A percentile compares a stretch with the other conserved stretches of the same genome.
Conservation (phyloP, 2,113 vertebrate species). For the Pomatorhinus ruficollis region DNA sequence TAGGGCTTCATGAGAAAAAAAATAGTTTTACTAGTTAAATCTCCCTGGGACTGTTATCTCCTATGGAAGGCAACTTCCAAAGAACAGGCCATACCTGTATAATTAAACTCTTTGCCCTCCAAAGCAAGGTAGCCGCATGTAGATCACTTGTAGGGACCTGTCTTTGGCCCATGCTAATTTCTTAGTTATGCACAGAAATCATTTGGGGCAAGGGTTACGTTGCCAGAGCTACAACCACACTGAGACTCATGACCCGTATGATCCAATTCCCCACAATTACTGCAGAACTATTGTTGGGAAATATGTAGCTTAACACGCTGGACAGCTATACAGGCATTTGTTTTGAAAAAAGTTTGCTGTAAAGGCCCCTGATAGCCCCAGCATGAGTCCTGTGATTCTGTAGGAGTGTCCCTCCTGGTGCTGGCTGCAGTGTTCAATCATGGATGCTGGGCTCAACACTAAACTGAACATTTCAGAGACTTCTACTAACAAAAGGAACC, state of each 20-base stretch:
- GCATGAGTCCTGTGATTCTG: background rate
- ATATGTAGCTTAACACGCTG: background rate
- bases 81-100: background rate
- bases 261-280: background rate
- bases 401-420: background rate
- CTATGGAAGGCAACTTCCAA: background rate
- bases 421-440: background rate
- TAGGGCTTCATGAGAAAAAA: background rate
- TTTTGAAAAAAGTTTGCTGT: background rate
- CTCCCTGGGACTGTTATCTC: background rate
- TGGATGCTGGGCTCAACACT: rapidly evolving
- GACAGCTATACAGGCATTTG: background rate
- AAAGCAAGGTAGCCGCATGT: background rate
- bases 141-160: background rate
- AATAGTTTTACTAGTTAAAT: background rate
- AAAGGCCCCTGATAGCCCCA: background rate
- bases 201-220: background rate
- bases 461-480: background rate
- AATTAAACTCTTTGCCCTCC: background rate
- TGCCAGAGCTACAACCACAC: background rate
- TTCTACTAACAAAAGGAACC: background rate
- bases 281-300: background rate
- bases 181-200: background rate
- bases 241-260: background rate
- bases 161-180: background rate